Evolutionary conservation across 2,888 invertebrate genomes (phyloP).

Genomic region (Creontiades dilutus): DNA sequence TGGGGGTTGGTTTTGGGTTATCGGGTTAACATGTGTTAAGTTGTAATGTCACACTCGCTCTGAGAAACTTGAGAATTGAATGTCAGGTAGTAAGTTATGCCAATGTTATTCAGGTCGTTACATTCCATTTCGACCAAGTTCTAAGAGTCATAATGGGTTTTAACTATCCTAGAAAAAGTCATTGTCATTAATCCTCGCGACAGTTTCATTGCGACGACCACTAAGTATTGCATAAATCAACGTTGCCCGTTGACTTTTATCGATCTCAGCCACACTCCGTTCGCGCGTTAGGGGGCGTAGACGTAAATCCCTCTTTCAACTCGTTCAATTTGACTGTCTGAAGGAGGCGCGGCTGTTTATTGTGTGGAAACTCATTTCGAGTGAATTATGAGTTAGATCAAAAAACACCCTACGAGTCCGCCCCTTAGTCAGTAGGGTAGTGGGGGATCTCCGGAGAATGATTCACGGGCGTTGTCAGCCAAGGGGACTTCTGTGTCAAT

Average conservation of each 20-base stretch:
- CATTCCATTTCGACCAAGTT: neutral
- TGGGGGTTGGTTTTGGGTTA: too few species aligned
- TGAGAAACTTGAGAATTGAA: too few species aligned
- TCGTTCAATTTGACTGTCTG: neutral
- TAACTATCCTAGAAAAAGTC: neutral
- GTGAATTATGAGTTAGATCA: constrained; percentile 6
- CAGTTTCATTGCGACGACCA: neutral
- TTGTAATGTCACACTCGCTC: too few species aligned
- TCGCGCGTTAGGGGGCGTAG: neutral
- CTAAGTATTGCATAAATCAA: neutral
- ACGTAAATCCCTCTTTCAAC: neutral
- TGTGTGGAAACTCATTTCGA: neutral
- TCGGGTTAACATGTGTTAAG: too few species aligned
- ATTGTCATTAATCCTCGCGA: neutral
- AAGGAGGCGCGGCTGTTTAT: neutral
- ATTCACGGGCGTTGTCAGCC: constrained; percentile 8
- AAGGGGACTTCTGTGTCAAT: constrained; percentile 51
- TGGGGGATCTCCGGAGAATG: constrained; percentile 3
- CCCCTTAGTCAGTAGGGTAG: constrained; percentile 38
- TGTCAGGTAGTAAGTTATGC: too few species aligned
- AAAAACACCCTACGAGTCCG: neutral
- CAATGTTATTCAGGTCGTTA: too few species aligned
- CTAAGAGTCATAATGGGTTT: neutral
- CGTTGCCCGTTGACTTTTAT: neutral
- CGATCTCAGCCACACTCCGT: neutral